Evolutionary conservation across 2,888 invertebrate species (phyloP).

Genomic region (Pyrrhia umbra): DNA sequence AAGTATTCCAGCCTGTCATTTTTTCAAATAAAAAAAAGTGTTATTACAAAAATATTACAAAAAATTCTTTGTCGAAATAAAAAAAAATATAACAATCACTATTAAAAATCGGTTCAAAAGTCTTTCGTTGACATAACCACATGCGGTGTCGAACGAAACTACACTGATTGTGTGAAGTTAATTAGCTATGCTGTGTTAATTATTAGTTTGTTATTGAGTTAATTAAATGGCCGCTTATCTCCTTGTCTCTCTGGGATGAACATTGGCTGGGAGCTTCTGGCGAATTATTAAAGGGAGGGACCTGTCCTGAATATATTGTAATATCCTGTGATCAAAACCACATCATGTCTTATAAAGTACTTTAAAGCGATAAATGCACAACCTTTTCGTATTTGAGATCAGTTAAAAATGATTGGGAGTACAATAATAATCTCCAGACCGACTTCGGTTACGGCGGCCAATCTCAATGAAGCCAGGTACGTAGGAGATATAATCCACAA

Average conservation of each 20-base stretch:
- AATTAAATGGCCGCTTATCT: conserved; percentile 38
- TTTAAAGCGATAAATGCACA: too few relatives aligned
- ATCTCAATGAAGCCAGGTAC: too few relatives aligned
- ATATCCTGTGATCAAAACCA: too few relatives aligned
- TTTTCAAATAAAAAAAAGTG: too few relatives aligned
- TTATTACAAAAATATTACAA: background rate
- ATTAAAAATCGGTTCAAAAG: background rate
- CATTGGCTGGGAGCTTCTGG: background rate
- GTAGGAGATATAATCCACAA: too few relatives aligned
- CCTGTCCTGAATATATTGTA: too few relatives aligned
- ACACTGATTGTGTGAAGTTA: conserved; percentile 31
- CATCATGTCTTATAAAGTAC: too few relatives aligned
- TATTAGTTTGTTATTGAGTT: conserved; percentile 33
- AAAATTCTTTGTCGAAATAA: background rate
- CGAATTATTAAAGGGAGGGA: background rate
- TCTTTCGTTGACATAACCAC: conserved; percentile 7
- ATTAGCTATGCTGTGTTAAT: conserved; percentile 10
- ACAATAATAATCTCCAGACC: too few relatives aligned
- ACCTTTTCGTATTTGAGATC: too few relatives aligned
- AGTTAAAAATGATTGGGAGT: too few relatives aligned
- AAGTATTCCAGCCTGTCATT: conserved; percentile 1
- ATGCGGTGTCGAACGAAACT: background rate
- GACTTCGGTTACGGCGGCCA: too few relatives aligned
- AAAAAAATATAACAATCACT: background rate
- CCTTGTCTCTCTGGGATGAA: background rate